A percentile compares a stretch with the other conserved stretches of the same genome.
These are phyloP conservation scores for Geopemphigus sp. DNA, from an alignment of 1,140 invertebrate species.

Conservation along the genomic window DNA sequence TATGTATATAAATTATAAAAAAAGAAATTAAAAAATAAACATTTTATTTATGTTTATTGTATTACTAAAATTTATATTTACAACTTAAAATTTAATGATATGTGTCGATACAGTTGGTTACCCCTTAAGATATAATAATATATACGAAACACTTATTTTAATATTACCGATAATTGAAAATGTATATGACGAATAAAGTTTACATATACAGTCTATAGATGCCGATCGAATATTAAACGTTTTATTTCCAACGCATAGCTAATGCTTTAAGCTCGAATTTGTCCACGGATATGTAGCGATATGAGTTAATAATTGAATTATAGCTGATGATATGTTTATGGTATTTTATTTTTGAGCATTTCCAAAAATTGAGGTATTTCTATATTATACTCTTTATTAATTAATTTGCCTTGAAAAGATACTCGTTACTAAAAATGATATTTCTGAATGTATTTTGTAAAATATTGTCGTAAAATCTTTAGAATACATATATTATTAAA, in stretches of 20 bases:
- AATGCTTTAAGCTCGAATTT: background rate
- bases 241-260: background rate
- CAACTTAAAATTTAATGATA: conserved; percentile 43
- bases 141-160: background rate
- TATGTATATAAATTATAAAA: background rate
- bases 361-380: background rate
- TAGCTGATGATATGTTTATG: background rate
- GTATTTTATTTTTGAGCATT: conserved; percentile 3
- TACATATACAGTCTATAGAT: conserved; percentile 7
- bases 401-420: too few relatives aligned
- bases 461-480: too few relatives aligned
- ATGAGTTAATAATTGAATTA: background rate
- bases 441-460: too few relatives aligned
- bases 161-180: background rate
- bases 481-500: too few relatives aligned
- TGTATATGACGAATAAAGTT: background rate
- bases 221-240: background rate
- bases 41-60: conserved; percentile 35
- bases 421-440: too few relatives aligned
- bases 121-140: conserved; percentile 9
- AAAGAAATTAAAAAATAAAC: conserved; percentile 34
- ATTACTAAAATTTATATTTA: conserved; percentile 33
- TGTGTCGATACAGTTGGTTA: conserved; percentile 43
- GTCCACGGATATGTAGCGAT: background rate
- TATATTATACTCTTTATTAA: background rate